These are phyloP conservation scores for Sarcophaga bullata DNA, from an alignment of 1,140 invertebrate species.

Conservation along the genomic window DNA sequence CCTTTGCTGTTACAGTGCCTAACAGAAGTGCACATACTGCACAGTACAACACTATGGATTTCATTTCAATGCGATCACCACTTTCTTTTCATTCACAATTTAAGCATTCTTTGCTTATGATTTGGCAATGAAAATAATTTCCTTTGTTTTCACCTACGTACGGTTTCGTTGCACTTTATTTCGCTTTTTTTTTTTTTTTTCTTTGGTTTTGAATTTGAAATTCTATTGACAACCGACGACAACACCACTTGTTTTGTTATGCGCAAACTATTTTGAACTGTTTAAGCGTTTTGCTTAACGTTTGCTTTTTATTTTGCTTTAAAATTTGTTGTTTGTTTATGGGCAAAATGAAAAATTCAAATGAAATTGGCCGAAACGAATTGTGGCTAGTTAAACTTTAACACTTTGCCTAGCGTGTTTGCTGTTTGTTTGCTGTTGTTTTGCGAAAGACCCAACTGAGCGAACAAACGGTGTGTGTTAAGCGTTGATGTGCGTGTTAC, in stretches of 20 bases:
- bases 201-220: background rate
- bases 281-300: slow-evolving; percentile 56
- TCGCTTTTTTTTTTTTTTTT: background rate
- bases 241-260: slow-evolving; percentile 51
- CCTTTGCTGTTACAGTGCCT: slow-evolving; percentile 28
- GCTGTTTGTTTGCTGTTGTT: background rate
- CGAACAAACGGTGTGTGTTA: background rate
- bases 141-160: background rate
- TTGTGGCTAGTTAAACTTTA: background rate
- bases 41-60: slow-evolving; percentile 44
- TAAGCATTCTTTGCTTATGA: background rate
- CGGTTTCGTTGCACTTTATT: background rate
- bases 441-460: background rate
- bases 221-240: background rate
- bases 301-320: slow-evolving; percentile 59
- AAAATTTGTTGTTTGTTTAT: slow-evolving; percentile 25
- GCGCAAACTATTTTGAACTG: slow-evolving; percentile 59
- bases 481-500: slow-evolving; percentile 36
- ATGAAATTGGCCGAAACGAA: background rate
- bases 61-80: background rate
- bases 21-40: slow-evolving; percentile 39
- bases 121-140: background rate
- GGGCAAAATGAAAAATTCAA: background rate
- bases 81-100: background rate
- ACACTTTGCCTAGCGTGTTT: background rate